phyloP scores from a whole-genome alignment of 2,888 invertebrate genomes.

The Electrophaes corylata region DNA sequence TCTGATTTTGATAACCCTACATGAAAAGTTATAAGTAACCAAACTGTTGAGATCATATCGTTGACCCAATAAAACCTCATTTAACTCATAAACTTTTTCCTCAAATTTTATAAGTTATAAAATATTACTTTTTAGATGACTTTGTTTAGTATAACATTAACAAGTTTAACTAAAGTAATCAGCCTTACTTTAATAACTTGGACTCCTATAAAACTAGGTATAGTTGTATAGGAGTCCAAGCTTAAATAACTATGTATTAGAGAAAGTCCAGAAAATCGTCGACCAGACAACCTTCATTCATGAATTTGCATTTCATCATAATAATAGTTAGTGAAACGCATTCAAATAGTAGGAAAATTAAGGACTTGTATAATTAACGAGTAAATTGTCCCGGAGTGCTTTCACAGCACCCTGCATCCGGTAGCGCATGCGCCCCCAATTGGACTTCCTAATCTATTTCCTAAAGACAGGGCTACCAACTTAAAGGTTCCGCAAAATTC shows the following conservation, averaged over 20 bases:
- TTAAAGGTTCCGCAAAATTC: too few species aligned
- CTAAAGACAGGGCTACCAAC: constrained; percentile 59
- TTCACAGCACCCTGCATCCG: constrained; percentile 78
- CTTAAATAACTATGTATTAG: too few species aligned
- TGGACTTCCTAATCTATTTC: constrained; percentile 82
- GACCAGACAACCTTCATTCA: not conserved
- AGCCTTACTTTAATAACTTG: too few species aligned
- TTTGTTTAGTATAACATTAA: too few species aligned
- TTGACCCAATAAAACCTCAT: too few species aligned
- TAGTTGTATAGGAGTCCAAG: too few species aligned
- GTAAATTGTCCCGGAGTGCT: constrained; percentile 68
- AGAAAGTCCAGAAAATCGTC: not conserved
- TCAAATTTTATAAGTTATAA: too few species aligned
- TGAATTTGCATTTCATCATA: constrained; percentile 15
- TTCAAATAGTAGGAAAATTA: constrained; percentile 31
- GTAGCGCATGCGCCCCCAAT: constrained; percentile 76
- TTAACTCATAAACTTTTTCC: too few species aligned
- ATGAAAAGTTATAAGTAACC: not conserved
- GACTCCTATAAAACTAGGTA: too few species aligned
- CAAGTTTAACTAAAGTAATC: too few species aligned
- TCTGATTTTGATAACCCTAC: constrained; percentile 1
- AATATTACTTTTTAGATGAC: too few species aligned
- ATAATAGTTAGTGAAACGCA: constrained; percentile 23
- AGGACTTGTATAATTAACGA: constrained; percentile 58
- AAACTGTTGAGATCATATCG: not conserved